phyloP scores from a whole-genome alignment of 2,888 invertebrate species.

The Nyleta sp. region DNA sequence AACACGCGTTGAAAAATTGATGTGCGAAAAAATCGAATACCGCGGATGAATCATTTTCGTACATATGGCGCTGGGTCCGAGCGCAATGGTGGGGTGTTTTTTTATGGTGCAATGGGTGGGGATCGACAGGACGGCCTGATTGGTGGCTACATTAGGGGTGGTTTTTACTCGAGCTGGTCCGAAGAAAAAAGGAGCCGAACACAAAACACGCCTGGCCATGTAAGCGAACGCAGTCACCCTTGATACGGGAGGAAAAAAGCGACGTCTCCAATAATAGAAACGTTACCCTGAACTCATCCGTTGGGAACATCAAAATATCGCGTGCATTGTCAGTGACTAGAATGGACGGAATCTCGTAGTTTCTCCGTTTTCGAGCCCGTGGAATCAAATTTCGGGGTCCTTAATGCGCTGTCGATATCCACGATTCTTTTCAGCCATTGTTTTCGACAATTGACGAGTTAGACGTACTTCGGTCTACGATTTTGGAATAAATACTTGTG shows the following conservation, averaged over 20 bases:
- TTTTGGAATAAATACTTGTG: too few species aligned
- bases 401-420: conserved; percentile 28
- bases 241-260: conserved; percentile 59
- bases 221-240: conserved; percentile 65
- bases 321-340: conserved; percentile 74
- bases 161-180: conserved; percentile 78
- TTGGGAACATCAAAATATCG: conserved; percentile 78
- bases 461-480: too few species aligned
- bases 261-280: conserved; percentile 78
- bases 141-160: conserved; percentile 79
- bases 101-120: conserved; percentile 64
- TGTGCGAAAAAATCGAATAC: conserved; percentile 60
- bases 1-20: conserved; percentile 51
- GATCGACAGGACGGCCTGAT: conserved; percentile 73
- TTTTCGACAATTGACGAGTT: conserved; percentile 21
- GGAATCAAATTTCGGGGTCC: conserved; percentile 62
- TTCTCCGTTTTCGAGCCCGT: conserved; percentile 71
- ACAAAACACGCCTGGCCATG: conserved; percentile 69
- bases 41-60: conserved; percentile 53
- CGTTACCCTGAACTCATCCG: conserved; percentile 71
- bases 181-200: conserved; percentile 74
- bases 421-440: conserved; percentile 25
- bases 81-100: conserved; percentile 58
- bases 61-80: conserved; percentile 55
- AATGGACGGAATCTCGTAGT: conserved; percentile 74